Percentiles rank a stretch among this genome's conserved stretches.
phyloP scores from a whole-genome alignment of 2,797 vertebrate species.

The Ceyx erithaca region DNA sequence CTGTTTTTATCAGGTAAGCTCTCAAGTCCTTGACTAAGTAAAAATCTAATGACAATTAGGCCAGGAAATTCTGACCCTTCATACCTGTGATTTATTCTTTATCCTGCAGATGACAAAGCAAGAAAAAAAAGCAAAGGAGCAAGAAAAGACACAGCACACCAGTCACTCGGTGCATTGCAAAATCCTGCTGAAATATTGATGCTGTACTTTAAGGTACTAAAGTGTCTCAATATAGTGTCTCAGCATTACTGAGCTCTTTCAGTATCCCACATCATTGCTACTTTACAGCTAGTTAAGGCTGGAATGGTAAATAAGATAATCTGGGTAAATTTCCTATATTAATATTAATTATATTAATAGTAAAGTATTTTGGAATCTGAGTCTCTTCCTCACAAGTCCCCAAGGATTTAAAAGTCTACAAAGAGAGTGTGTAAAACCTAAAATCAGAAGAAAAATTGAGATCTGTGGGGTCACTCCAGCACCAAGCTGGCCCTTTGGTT shows the following conservation, averaged over 20 bases:
- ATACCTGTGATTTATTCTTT: constrained; percentile 5
- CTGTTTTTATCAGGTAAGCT: not conserved
- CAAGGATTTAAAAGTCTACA: not conserved
- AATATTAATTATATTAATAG: not conserved
- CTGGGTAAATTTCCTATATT: not conserved
- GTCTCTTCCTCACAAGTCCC: not conserved
- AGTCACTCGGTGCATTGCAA: not conserved
- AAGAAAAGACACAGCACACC: not conserved
- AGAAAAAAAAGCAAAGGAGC: constrained; percentile 30
- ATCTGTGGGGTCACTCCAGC: not conserved
- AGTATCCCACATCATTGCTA: not conserved
- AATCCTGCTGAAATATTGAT: constrained; percentile 39
- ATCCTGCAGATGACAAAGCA: not conserved
- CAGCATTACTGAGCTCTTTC: not conserved
- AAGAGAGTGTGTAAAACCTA: not conserved
- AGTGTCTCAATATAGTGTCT: not conserved
- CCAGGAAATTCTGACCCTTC: not conserved
- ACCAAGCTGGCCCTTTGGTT: fast-evolving
- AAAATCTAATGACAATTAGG: not conserved
- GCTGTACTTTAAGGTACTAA: not conserved
- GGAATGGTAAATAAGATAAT: not conserved
- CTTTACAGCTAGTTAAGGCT: not conserved
- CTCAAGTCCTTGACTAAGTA: not conserved
- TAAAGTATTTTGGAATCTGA: not conserved
- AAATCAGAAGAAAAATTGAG: not conserved